These are phyloP conservation scores for Thinocorus orbignyianus DNA, from an alignment of 2,113 vertebrate species.

Conservation along the genomic window DNA sequence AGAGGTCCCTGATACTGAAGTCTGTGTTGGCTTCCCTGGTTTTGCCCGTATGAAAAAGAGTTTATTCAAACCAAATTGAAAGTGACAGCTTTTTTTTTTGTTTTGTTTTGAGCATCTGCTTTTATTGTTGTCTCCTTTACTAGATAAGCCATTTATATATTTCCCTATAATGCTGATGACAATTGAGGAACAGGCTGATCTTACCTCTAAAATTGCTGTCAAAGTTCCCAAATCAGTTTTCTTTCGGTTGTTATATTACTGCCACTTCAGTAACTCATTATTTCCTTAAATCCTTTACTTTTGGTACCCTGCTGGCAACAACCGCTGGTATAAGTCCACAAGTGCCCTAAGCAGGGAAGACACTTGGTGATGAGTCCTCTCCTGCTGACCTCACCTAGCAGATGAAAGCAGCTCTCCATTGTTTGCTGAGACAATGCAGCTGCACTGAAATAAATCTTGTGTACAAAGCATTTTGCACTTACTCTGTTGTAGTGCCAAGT, in stretches of 20 bases:
- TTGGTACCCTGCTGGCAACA: background rate
- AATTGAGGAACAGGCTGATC: background rate
- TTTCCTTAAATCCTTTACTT: background rate
- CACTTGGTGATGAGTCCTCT: background rate
- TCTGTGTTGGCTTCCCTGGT: background rate
- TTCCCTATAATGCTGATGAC: background rate
- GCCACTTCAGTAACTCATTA: background rate
- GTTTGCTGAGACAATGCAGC: background rate
- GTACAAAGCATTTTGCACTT: background rate
- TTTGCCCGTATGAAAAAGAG: background rate
- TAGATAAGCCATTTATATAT: background rate
- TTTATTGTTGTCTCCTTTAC: background rate
- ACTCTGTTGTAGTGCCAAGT: background rate
- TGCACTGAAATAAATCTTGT: background rate
- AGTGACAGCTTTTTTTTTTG: background rate
- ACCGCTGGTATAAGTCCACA: background rate
- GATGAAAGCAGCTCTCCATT: background rate
- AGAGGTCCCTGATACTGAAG: background rate
- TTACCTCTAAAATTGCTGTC: background rate
- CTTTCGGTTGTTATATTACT: background rate
- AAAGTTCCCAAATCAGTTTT: background rate
- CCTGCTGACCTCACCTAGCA: background rate
- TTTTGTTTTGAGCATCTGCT: background rate
- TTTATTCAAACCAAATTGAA: background rate
- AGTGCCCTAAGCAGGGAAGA: background rate